phyloP scores from a whole-genome alignment of 1,140 invertebrate genomes.

The Macrosteles quadrilineatus region DNA sequence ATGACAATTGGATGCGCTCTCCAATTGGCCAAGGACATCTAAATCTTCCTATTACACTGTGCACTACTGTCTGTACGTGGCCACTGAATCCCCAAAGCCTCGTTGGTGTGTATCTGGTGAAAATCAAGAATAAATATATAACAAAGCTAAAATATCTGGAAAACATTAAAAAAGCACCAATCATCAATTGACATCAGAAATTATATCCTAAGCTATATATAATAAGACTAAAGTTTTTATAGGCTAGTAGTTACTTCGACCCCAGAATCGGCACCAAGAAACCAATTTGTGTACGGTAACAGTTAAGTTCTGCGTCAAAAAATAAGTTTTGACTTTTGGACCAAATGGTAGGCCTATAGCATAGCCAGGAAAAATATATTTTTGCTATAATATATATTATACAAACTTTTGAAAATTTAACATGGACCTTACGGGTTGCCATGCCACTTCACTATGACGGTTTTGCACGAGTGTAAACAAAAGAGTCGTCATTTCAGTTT shows the following conservation, averaged over 20 bases:
- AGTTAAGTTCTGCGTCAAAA: too few relatives aligned
- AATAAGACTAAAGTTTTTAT: conserved; percentile 10
- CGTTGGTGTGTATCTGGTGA: conserved; percentile 84
- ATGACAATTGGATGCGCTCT: conserved; percentile 68
- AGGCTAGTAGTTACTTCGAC: neutral
- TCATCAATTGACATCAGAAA: neutral
- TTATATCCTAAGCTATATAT: neutral
- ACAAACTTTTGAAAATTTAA: too few relatives aligned
- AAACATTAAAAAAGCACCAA: too few relatives aligned
- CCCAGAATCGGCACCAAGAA: neutral
- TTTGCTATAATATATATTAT: too few relatives aligned
- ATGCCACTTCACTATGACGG: too few relatives aligned
- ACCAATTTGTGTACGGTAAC: neutral
- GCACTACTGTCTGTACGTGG: conserved; percentile 88
- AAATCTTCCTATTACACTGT: conserved; percentile 85
- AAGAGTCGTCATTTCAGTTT: too few relatives aligned
- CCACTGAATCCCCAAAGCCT: conserved; percentile 92
- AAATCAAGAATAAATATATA: conserved; percentile 38
- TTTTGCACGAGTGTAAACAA: too few relatives aligned
- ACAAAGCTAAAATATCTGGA: neutral
- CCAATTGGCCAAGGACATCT: conserved; percentile 84
- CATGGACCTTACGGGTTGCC: too few relatives aligned
- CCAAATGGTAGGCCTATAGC: too few relatives aligned
- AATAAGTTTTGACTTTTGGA: too few relatives aligned
- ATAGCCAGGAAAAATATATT: too few relatives aligned